A percentile compares a stretch with the other conserved stretches of the same genome.
Evolutionary conservation across 2,113 vertebrate species (phyloP).

Genomic region (Baryphthengus martii): DNA sequence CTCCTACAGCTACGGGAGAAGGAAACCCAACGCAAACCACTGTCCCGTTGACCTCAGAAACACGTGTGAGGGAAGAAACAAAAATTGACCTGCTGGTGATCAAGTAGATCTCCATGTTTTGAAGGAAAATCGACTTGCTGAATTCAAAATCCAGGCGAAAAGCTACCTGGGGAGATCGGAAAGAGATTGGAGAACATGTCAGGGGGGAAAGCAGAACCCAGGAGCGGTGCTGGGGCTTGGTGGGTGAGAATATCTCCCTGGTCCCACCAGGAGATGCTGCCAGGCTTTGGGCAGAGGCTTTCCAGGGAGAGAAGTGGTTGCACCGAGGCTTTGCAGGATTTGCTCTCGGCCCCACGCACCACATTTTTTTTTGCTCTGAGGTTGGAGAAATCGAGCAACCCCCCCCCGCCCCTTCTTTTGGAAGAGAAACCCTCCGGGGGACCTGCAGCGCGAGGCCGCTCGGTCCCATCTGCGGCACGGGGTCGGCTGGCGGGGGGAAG

Average conservation of each 20-base stretch:
- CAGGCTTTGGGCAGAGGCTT: fast-evolving
- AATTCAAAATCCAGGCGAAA: constrained; percentile 94
- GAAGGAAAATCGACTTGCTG: constrained; percentile 82
- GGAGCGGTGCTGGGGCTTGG: fast-evolving
- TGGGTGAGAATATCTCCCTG: fast-evolving
- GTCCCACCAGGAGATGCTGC: background rate
- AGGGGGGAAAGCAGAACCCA: fast-evolving
- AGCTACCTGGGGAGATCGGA: constrained; percentile 73
- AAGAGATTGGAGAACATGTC: background rate
- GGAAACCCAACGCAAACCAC: background rate
- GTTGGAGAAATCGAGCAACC: fast-evolving
- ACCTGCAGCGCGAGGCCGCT: background rate
- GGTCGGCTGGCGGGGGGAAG: background rate
- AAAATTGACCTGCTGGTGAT: constrained; percentile 75
- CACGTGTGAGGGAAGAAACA: background rate
- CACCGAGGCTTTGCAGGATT: background rate
- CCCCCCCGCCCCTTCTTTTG: background rate
- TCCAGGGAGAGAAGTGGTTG: background rate
- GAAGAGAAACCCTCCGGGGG: background rate
- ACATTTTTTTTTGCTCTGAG: background rate
- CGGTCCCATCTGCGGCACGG: background rate
- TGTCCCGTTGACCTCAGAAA: fast-evolving
- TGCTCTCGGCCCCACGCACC: fast-evolving
- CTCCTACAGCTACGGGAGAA: background rate
- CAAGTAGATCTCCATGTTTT: constrained; percentile 78